A percentile compares a stretch with the other conserved stretches of the same genome.
These are phyloP conservation scores for Leptoteleia sp. DNA, from an alignment of 1,140 invertebrate genomes.

Conservation along the genomic window DNA sequence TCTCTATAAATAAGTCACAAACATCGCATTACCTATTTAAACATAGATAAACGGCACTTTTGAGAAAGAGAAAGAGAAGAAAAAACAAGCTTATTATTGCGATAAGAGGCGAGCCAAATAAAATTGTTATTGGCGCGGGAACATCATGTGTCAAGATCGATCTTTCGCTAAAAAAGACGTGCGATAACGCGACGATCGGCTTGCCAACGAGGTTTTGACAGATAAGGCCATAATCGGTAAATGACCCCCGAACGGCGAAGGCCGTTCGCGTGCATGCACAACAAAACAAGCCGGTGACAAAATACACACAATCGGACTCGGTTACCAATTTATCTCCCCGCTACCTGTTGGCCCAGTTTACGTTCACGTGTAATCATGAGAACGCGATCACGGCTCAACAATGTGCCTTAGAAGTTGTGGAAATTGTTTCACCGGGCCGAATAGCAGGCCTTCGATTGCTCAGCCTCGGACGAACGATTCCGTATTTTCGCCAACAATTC, in stretches of 20 bases:
- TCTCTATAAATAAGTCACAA: conserved; percentile 44
- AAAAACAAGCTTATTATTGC: conserved; percentile 53
- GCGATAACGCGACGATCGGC: conserved; percentile 52
- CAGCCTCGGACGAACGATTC: too few species aligned
- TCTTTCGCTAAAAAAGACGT: conserved; percentile 46
- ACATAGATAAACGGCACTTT: conserved; percentile 54
- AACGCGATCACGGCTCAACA: conserved; percentile 33
- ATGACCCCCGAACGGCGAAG: conserved; percentile 59
- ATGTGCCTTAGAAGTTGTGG: conserved; percentile 3
- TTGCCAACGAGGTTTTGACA: conserved; percentile 54
- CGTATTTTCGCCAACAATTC: too few species aligned
- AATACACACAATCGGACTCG: conserved; percentile 46
- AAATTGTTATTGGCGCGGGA: conserved; percentile 58
- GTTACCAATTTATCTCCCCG: conserved; percentile 52
- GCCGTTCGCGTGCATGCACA: conserved; percentile 37
- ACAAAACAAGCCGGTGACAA: conserved; percentile 47
- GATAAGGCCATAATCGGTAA: conserved; percentile 62
- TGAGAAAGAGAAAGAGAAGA: too few species aligned
- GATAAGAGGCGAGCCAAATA: conserved; percentile 50
- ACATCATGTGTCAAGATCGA: conserved; percentile 59
- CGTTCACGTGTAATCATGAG: conserved; percentile 41
- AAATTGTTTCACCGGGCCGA: conserved; percentile 13
- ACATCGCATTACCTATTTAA: conserved; percentile 55
- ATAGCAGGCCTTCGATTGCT: conserved; percentile 17
- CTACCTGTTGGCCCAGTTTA: conserved; percentile 65